Evolutionary conservation across 1,140 invertebrate species (phyloP), one percentile per base, ranked within the genome.

Genomic region (Drosophila repletoides): DNA sequence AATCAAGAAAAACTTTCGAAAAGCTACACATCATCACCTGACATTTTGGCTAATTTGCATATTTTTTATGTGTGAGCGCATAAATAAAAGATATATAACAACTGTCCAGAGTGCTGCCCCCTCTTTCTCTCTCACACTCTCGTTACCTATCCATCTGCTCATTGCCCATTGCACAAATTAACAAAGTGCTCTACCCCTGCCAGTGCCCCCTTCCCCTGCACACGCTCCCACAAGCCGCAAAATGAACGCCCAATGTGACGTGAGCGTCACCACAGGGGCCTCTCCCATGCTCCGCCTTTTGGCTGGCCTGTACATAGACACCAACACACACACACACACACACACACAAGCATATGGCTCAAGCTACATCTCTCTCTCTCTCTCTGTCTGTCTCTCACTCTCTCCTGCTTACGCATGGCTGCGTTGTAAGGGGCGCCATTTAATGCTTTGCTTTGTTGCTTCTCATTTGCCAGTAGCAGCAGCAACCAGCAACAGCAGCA

Each of bases 231-330:
- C 29, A 34, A 60, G 46, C 51, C 34, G 5, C 40, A 36, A 61
- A 56, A 43, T n/a, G 38, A 71, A 71, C 63, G 63, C 68, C 68
- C 55, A 67, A 71, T 67, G 55, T 53, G 55, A 53, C 48, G n/a
- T n/a, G n/a, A 49, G 45, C 55, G 36, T 48, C 63, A 71, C 61
- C 63, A 60, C 49, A 48, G 49, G 21, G 69, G 69, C 41, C n/a
- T n/a, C n/a, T 67, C 79, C 80, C 80, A 76, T 87, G 80, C 80
- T 73, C 80, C 80, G 80, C 80, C 80, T 80, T 83, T 79, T 59
- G 41, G 12, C 51, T 52, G 61, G 48, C 56, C n/a, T 46, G 41
- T 56, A 60, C 15, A 59, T 49, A 56, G 43, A 24, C 28, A 22
- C 19, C n/a, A 10, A 14, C 3, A 51, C 21, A 29, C 26, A 33